phyloP scores from a whole-genome alignment of 92 coral and sea anemone genomes.

The Zoanthus solanderi region DNA sequence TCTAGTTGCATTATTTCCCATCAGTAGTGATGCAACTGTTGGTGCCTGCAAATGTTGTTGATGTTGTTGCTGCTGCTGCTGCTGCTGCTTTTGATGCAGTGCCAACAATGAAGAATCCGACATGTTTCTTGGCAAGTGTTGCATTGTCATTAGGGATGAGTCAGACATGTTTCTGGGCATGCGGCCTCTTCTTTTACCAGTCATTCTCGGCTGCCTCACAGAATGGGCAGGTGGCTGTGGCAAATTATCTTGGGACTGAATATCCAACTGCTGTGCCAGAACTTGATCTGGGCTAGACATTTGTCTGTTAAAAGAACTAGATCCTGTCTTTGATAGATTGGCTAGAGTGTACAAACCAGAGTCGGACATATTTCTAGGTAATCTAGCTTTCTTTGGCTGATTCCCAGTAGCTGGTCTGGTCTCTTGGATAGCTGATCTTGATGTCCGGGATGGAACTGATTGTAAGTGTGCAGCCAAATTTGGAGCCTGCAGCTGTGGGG shows the following conservation, averaged over 20 bases:
- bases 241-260: slow-evolving; percentile 47
- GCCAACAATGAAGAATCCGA: slow-evolving; percentile 58
- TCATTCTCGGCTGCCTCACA: slow-evolving; percentile 41
- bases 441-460: slow-evolving; percentile 67
- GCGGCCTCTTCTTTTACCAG: slow-evolving; percentile 69
- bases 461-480: slow-evolving; percentile 96
- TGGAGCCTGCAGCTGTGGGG: slow-evolving; percentile 97
- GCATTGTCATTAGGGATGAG: slow-evolving; percentile 84
- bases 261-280: slow-evolving; percentile 22
- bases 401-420: slow-evolving; percentile 56
- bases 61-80: slow-evolving; percentile 38
- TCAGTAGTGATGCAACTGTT: slow-evolving; percentile 56
- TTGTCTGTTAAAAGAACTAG: slow-evolving; percentile 27
- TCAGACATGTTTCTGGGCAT: slow-evolving; percentile 95
- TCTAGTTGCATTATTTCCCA: slow-evolving; percentile 26
- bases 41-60: slow-evolving; percentile 51
- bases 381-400: slow-evolving; percentile 85
- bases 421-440: slow-evolving; percentile 67
- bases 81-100: slow-evolving; percentile 39
- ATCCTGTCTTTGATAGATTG: slow-evolving; percentile 53
- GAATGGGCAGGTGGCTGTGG: slow-evolving; percentile 55
- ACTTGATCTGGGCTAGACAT: slow-evolving; percentile 11
- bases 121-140: slow-evolving; percentile 71
- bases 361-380: slow-evolving; percentile 97
- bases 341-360: slow-evolving; percentile 79